phyloP scores from a whole-genome alignment of 2,888 invertebrate genomes.

The Alsophila aescularia region DNA sequence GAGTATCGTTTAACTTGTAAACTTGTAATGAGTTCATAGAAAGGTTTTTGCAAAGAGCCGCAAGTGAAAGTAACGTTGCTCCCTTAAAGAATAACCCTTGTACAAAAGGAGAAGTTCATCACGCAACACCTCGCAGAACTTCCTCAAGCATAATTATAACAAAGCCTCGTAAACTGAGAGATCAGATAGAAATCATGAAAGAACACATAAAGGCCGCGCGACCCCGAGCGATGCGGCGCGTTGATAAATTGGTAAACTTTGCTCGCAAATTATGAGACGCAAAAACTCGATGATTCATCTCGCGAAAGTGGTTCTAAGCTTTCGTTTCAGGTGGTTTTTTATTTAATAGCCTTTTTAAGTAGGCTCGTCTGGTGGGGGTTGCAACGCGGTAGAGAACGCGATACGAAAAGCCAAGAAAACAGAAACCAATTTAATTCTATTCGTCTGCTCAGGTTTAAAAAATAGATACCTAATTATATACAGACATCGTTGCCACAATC shows the following conservation, averaged over 20 bases:
- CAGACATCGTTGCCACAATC: too few species aligned
- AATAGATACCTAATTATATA: too few species aligned
- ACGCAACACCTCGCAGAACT: conserved; percentile 13
- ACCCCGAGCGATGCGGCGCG: conserved; percentile 24
- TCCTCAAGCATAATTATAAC: conserved; percentile 15
- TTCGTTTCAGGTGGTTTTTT: conserved; percentile 19
- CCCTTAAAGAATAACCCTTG: background rate
- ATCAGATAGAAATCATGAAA: conserved; percentile 34
- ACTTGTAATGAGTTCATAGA: too few species aligned
- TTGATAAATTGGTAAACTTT: conserved; percentile 39
- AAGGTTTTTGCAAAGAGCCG: too few species aligned
- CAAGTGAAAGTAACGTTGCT: too few species aligned
- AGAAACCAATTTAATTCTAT: background rate
- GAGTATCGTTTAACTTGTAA: too few species aligned
- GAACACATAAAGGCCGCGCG: conserved; percentile 33
- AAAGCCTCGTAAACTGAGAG: conserved; percentile 11
- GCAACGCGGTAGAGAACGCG: background rate
- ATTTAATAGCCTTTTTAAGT: conserved; percentile 27
- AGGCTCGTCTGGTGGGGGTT: background rate
- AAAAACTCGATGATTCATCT: conserved; percentile 37
- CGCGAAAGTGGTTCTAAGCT: conserved; percentile 8
- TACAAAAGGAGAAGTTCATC: conserved; percentile 11
- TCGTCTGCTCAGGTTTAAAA: too few species aligned
- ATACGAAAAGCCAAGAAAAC: background rate
- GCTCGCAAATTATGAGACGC: conserved; percentile 33